phyloP scores from a whole-genome alignment of 2,797 vertebrate genomes.

The Siniperca undulata region DNA sequence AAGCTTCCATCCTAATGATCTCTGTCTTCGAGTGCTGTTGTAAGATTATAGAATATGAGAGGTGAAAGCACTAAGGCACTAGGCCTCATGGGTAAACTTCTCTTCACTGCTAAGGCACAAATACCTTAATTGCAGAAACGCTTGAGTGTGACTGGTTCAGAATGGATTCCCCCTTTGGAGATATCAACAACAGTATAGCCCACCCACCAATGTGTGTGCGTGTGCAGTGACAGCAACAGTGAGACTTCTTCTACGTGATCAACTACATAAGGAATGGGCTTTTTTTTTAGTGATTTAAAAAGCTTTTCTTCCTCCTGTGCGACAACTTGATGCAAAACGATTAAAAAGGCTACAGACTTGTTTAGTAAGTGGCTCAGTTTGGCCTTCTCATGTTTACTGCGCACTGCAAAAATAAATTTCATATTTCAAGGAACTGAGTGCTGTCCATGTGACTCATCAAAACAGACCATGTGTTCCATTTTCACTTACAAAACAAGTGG shows the following conservation, averaged over 20 bases:
- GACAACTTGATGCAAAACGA: neutral
- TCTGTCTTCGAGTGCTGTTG: constrained; percentile 19
- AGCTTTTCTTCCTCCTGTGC: constrained; percentile 1
- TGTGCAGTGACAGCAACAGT: neutral
- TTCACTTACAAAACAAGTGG: constrained; percentile 47
- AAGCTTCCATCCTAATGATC: neutral
- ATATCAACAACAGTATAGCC: constrained; percentile 54
- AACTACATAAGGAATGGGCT: neutral
- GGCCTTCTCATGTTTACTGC: neutral
- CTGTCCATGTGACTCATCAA: constrained; percentile 37
- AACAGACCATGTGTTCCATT: constrained; percentile 38
- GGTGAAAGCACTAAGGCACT: constrained; percentile 2
- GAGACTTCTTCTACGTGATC: neutral
- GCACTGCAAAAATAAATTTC: neutral
- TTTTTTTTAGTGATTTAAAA: neutral
- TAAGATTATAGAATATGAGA: constrained; percentile 31
- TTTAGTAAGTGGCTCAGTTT: neutral
- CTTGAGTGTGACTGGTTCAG: constrained; percentile 58
- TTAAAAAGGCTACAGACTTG: neutral
- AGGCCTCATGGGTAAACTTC: constrained; percentile 30
- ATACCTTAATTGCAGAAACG: constrained; percentile 57
- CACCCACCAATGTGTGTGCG: neutral
- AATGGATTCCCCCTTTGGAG: constrained; percentile 56
- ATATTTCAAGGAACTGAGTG: constrained; percentile 10
- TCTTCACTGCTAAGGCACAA: constrained; percentile 28